phyloP scores from a whole-genome alignment of 2,888 invertebrate species.

The Oscheius myriophilus region DNA sequence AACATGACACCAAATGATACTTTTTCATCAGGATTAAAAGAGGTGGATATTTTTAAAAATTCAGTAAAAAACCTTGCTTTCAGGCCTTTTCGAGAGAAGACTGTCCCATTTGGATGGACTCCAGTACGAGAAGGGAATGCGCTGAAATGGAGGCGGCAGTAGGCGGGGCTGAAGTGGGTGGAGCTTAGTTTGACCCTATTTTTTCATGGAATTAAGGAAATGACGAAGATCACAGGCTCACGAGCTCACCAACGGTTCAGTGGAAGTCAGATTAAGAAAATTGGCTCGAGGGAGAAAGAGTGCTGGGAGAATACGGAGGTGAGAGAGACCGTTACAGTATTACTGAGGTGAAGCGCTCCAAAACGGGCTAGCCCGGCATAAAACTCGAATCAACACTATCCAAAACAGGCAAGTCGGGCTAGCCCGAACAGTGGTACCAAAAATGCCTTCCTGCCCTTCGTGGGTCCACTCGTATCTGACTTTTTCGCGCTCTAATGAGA shows the following conservation, averaged over 20 bases:
- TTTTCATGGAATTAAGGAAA: slow-evolving; percentile 40
- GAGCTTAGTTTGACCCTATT: neutral
- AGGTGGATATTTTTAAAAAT: neutral
- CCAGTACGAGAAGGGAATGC: slow-evolving; percentile 83
- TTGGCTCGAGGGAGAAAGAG: slow-evolving; percentile 79
- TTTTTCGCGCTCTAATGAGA: too few relatives aligned
- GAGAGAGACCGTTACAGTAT: neutral
- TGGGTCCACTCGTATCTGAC: too few relatives aligned
- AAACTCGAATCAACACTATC: too few relatives aligned
- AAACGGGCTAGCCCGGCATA: too few relatives aligned
- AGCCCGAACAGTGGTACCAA: too few relatives aligned
- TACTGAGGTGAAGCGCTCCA: too few relatives aligned
- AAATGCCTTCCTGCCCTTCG: too few relatives aligned
- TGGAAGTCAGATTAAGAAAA: slow-evolving; percentile 90
- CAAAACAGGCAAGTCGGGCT: too few relatives aligned
- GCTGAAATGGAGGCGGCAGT: slow-evolving; percentile 82
- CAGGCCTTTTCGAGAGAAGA: slow-evolving; percentile 81
- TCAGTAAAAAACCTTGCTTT: neutral
- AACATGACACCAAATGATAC: slow-evolving; percentile 77
- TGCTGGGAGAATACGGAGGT: slow-evolving; percentile 82
- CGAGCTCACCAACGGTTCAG: slow-evolving; percentile 90
- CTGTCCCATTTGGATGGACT: slow-evolving; percentile 97
- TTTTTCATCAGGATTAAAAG: slow-evolving; percentile 37
- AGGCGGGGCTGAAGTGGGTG: slow-evolving; percentile 80
- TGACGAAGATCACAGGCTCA: slow-evolving; percentile 79